A percentile compares a stretch with the other conserved stretches of the same genome.
Conservation (phyloP, 2,797 vertebrate genomes). For the Oryzias sinensis region DNA sequence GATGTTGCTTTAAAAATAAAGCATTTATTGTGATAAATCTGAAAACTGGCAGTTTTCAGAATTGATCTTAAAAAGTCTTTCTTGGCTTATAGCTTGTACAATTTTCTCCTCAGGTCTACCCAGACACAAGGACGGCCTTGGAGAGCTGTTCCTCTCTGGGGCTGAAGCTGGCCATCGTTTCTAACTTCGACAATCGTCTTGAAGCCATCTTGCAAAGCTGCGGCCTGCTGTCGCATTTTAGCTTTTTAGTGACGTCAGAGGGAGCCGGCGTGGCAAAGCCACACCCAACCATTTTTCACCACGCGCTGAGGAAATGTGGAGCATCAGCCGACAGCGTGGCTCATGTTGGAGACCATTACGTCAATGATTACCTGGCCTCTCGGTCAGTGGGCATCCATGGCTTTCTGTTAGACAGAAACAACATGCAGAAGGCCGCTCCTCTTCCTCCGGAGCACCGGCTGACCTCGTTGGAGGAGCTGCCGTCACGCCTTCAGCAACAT, state of each 20-base stretch:
- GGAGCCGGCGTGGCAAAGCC: conserved; percentile 84
- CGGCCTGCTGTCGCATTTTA: conserved; percentile 82
- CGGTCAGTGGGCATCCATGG: conserved; percentile 83
- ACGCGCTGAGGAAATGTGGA: conserved; percentile 77
- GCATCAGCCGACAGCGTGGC: conserved; percentile 68
- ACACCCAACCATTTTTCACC: conserved; percentile 78
- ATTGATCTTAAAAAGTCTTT: no score
- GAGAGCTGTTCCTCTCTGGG: conserved; percentile 76
- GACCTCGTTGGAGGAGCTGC: conserved; percentile 71
- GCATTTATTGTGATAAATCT: no score
- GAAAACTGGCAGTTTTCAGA: no score
- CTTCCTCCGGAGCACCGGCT: conserved; percentile 70
- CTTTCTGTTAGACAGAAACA: conserved; percentile 76
- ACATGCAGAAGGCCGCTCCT: conserved; percentile 35
- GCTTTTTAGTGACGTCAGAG: conserved; percentile 90
- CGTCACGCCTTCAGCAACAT: conserved; percentile 56
- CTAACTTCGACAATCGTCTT: conserved; percentile 91
- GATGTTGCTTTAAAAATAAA: no score
- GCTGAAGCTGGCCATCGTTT: conserved; percentile 84
- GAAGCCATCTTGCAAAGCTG: conserved; percentile 79
- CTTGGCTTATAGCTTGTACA: neutral
- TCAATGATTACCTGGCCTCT: conserved; percentile 84
- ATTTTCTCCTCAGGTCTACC: conserved; percentile 71
- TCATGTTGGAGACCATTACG: conserved; percentile 87
- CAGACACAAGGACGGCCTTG: conserved; percentile 80